phyloP scores from a whole-genome alignment of 2,113 vertebrate species.

The Prinia subflava region DNA sequence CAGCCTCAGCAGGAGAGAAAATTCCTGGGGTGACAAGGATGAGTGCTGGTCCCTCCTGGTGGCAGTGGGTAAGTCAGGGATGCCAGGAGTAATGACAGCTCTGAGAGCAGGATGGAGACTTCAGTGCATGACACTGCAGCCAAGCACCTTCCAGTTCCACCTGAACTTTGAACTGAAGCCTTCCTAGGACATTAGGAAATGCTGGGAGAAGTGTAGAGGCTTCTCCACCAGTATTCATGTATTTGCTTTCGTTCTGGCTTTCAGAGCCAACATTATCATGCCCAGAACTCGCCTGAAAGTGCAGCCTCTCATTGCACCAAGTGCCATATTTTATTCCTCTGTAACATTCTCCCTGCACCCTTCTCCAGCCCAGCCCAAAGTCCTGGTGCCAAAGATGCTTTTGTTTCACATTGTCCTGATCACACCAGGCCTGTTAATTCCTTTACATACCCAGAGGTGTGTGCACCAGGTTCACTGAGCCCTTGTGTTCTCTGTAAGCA shows the following conservation, averaged over 20 bases:
- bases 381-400: background rate
- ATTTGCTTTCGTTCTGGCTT: background rate
- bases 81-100: background rate
- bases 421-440: background rate
- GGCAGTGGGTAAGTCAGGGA: background rate
- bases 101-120: background rate
- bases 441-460: background rate
- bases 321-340: background rate
- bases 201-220: background rate
- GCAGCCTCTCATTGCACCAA: background rate
- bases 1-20: background rate
- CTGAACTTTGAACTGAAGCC: background rate
- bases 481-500: background rate
- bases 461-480: background rate
- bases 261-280: background rate
- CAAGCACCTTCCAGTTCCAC: background rate
- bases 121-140: accelerated
- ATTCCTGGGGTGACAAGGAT: background rate
- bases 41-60: background rate
- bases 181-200: background rate
- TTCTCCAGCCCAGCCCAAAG: background rate
- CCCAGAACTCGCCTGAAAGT: background rate
- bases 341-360: background rate
- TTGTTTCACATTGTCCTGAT: background rate
- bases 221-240: background rate